A percentile compares a stretch with the other conserved stretches of the same genome.
These are phyloP conservation scores for Electrona antarctica DNA, from an alignment of 2,113 vertebrate species.

Conservation along the genomic window DNA sequence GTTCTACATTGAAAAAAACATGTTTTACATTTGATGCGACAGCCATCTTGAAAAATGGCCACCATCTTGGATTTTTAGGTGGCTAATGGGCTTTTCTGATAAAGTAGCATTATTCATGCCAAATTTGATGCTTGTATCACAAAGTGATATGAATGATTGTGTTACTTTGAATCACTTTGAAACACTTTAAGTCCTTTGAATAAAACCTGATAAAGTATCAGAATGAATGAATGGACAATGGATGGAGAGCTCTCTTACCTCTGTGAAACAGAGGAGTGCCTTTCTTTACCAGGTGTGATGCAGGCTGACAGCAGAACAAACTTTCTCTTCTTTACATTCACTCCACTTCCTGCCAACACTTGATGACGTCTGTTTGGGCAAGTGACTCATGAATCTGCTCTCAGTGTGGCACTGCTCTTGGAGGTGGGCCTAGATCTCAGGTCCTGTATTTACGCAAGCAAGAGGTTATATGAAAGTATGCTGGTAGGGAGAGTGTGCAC, in stretches of 20 bases:
- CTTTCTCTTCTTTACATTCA: constrained; percentile 68
- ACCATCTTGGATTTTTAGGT: too few relatives aligned
- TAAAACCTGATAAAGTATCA: constrained; percentile 35
- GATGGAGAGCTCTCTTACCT: constrained; percentile 39
- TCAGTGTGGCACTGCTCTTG: constrained; percentile 67
- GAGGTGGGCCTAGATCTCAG: constrained; percentile 64
- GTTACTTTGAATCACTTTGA: too few relatives aligned
- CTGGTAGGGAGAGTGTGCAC: constrained; percentile 52
- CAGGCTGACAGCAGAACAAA: constrained; percentile 65
- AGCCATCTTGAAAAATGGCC: too few relatives aligned
- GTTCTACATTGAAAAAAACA: too few relatives aligned
- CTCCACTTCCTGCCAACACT: constrained; percentile 61
- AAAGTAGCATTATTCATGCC: not conserved
- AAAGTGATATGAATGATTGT: too few relatives aligned
- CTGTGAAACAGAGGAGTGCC: constrained; percentile 37
- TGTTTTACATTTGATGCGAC: too few relatives aligned
- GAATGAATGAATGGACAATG: constrained; percentile 46
- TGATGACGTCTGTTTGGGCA: constrained; percentile 74
- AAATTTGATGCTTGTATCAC: too few relatives aligned
- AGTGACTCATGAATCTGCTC: constrained; percentile 78
- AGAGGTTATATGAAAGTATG: constrained; percentile 70
- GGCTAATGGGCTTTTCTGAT: constrained; percentile 14
- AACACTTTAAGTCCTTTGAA: constrained; percentile 4
- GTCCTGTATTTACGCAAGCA: constrained; percentile 69
- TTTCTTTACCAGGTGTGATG: constrained; percentile 61